Evolutionary conservation across 2,113 vertebrate genomes (phyloP).

Genomic region (Chloroceryle aenea): DNA sequence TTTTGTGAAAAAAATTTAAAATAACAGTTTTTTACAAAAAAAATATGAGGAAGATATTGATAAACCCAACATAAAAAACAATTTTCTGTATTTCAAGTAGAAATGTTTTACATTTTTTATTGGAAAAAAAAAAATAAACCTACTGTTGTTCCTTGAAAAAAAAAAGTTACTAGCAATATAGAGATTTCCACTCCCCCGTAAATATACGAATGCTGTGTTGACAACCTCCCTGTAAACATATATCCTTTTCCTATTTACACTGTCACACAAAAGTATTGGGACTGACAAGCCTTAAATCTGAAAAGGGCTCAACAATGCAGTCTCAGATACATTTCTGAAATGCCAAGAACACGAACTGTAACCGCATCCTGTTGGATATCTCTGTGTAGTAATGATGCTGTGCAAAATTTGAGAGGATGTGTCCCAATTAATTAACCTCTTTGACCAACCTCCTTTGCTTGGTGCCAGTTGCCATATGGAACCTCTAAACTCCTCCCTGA

Average conservation of each 20-base stretch:
- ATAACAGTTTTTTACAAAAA: not conserved
- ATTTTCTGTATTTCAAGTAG: not conserved
- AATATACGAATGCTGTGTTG: not conserved
- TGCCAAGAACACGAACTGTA: conserved; percentile 63
- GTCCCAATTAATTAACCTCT: conserved; percentile 80
- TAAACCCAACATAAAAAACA: not conserved
- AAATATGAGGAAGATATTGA: not conserved
- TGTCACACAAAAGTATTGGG: conserved; percentile 11
- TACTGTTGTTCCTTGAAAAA: not conserved
- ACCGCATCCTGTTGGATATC: conserved; percentile 73
- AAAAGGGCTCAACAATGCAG: not conserved
- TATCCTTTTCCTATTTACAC: conserved; percentile 10
- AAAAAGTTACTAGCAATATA: not conserved
- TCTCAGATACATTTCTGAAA: conserved; percentile 75
- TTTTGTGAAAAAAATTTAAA: not conserved
- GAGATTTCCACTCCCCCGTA: not conserved
- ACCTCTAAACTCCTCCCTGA: conserved; percentile 83
- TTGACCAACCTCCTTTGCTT: conserved; percentile 75
- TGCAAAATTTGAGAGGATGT: conserved; percentile 76
- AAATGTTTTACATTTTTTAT: not conserved
- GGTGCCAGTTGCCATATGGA: conserved; percentile 87
- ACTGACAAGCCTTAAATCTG: conserved; percentile 43
- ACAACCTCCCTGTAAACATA: not conserved
- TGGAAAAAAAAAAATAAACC: not conserved
- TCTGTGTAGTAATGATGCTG: conserved; percentile 73